These are phyloP conservation scores for Caenorhabditis doughertyi DNA, from an alignment of 2,888 invertebrate species.

Conservation along the genomic window DNA sequence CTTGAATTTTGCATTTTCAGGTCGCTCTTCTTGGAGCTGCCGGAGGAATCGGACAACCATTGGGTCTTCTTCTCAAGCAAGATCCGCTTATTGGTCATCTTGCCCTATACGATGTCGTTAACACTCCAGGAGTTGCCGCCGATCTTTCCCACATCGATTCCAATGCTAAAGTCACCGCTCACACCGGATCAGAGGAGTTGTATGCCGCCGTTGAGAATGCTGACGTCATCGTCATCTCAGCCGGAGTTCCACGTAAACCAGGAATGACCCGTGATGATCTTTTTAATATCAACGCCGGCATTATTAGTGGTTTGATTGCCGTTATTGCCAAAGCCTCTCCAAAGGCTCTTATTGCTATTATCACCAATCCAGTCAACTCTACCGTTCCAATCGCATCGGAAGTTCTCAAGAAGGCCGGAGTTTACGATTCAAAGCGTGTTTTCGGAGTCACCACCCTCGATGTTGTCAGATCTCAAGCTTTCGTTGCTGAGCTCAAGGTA, in stretches of 20 bases:
- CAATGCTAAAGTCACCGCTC: slow-evolving; percentile 86
- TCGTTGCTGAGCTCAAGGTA: slow-evolving; percentile 94
- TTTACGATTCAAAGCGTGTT: slow-evolving; percentile 92
- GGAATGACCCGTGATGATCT: slow-evolving; percentile 93
- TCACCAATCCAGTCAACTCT: slow-evolving; percentile 98
- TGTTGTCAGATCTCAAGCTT: slow-evolving; percentile 94
- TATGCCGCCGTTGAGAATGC: slow-evolving; percentile 89
- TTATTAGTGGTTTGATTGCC: slow-evolving; percentile 91
- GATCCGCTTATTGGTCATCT: slow-evolving; percentile 88
- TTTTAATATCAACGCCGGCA: slow-evolving; percentile 98
- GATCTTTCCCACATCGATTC: slow-evolving; percentile 98
- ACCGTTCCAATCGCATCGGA: slow-evolving; percentile 98
- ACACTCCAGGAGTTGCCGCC: slow-evolving; percentile 96
- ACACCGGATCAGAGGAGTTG: slow-evolving; percentile 89
- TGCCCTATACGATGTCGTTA: slow-evolving; percentile 94
- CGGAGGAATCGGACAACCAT: slow-evolving; percentile 98
- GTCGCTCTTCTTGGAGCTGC: slow-evolving; percentile 97
- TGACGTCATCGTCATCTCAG: slow-evolving; percentile 95
- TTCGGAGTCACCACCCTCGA: slow-evolving; percentile 98
- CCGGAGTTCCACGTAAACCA: slow-evolving; percentile 98
- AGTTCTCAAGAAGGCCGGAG: slow-evolving; percentile 92
- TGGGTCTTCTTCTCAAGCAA: slow-evolving; percentile 92
- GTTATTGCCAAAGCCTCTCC: slow-evolving; percentile 91
- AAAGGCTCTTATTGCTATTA: slow-evolving; percentile 94
- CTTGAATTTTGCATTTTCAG: slow-evolving; percentile 85